Percentiles rank a stretch among this genome's conserved stretches.
Conservation (phyloP, 2,113 vertebrate genomes). For the Accipiter virgatus region DNA sequence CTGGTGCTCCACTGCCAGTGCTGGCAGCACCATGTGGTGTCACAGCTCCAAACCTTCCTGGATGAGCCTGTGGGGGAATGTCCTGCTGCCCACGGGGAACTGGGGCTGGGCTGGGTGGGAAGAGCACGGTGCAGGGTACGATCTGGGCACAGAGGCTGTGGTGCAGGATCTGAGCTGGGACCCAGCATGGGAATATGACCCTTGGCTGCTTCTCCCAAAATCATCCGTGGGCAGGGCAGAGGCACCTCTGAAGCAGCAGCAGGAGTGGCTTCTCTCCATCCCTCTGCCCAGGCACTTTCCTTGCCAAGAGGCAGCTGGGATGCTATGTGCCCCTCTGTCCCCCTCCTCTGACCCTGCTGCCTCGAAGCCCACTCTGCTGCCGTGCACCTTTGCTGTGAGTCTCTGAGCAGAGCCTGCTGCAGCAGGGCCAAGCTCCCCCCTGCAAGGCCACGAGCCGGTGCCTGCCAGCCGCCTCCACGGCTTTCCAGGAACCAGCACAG, state of each 20-base stretch:
- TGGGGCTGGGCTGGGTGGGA: not conserved
- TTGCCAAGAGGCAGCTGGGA: not conserved
- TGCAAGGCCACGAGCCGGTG: accelerated
- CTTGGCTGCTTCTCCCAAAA: not conserved
- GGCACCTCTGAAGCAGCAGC: not conserved
- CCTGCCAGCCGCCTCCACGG: not conserved
- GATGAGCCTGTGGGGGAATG: accelerated
- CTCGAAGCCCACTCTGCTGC: accelerated
- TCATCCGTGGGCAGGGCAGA: not conserved
- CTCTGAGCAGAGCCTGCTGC: not conserved
- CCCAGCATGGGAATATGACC: not conserved
- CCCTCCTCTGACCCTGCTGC: not conserved
- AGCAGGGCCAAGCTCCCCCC: not conserved
- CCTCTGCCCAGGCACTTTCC: not conserved
- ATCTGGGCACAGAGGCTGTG: not conserved
- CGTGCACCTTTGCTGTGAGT: accelerated
- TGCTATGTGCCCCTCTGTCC: not conserved
- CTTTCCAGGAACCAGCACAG: not conserved
- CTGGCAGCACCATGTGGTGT: not conserved
- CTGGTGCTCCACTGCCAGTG: not conserved
- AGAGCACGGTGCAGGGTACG: accelerated
- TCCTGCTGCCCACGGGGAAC: accelerated
- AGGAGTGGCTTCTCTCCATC: not conserved
- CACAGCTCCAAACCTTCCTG: not conserved
- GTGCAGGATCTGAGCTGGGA: not conserved